Conservation (phyloP, 2,113 vertebrate genomes). For the Leucosticte australis region DNA sequence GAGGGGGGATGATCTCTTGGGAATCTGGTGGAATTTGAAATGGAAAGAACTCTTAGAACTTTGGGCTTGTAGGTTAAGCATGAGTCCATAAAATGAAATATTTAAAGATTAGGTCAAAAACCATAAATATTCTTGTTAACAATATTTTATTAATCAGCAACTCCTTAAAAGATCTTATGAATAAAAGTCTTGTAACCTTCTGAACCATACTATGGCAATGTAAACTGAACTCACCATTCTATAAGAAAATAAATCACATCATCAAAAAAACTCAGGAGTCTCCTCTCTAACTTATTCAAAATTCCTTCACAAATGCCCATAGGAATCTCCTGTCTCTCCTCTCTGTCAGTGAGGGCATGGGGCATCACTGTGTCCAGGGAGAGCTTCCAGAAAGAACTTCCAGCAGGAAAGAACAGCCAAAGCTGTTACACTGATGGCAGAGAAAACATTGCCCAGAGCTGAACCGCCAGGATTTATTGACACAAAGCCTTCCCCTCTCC, state of each 20-base stretch:
- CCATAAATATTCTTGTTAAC: neutral
- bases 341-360: neutral
- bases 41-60: neutral
- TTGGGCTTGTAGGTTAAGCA: neutral
- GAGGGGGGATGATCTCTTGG: neutral
- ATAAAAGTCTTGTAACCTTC: neutral
- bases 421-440: accelerated
- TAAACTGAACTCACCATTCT: neutral
- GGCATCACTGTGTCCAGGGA: accelerated
- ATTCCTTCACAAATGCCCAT: neutral
- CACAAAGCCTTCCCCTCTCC: neutral
- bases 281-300: neutral
- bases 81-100: neutral
- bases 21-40: neutral
- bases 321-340: neutral
- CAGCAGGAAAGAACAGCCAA: neutral
- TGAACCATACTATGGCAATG: neutral
- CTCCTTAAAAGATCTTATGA: neutral
- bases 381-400: neutral
- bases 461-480: neutral
- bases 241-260: neutral
- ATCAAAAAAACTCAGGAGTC: neutral
- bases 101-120: neutral
- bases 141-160: neutral
- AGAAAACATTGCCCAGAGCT: neutral